Base-by-base conservation (phyloP, 2,797 vertebrate genomes). In the Sebastes minor region DNA sequence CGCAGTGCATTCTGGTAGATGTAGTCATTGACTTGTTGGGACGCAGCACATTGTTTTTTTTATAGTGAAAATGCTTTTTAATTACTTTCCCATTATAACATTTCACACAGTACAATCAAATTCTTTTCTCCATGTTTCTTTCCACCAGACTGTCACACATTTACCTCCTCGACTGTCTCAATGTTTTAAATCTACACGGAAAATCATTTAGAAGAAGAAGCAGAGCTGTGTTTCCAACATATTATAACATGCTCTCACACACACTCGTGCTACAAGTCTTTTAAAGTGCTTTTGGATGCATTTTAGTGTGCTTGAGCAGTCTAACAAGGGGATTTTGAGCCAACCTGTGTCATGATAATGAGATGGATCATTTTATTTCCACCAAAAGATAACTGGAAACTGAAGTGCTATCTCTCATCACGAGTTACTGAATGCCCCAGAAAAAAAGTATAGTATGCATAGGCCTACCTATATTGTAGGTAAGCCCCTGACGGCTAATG, bases 261-360 rank as follows among this genome's bases (percentile, higher is more conserved):
- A 76, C 63, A 86, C 84, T 82, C 82, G 78, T 89, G 90, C 89
- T 93, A 93, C 91, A 91, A 76, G 76, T 92, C 61, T 70, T 42
- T 42, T 92, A 94, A 95, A 95, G 93, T 95, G 94, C 93, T 89
- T 86, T 85, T 88, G 84, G 69, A 89, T 93, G 87, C 80, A 88
- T 91, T 49, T 85, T 70, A 74, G 71, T 92, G 91, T 93, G 92
- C 89, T 93, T 92, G 46, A 84, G 81, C 74, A 61, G 68, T 81
- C 74, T 82, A 82, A 85, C 69, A 82, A 86, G 74, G 73, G 57
- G 63, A 64, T 62, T 74, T 30, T 71, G 61, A 79, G 42, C 62
- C 77, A 82, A 38, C 71, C 59, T 74, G 32, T 81, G 52, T 68
- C 49, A 38, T 56, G n/a, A 59, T 10, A 65, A 49, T 71, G 33